These are phyloP conservation scores for Catocala fraxini DNA, from an alignment of 2,888 invertebrate genomes.

Conservation along the genomic window DNA sequence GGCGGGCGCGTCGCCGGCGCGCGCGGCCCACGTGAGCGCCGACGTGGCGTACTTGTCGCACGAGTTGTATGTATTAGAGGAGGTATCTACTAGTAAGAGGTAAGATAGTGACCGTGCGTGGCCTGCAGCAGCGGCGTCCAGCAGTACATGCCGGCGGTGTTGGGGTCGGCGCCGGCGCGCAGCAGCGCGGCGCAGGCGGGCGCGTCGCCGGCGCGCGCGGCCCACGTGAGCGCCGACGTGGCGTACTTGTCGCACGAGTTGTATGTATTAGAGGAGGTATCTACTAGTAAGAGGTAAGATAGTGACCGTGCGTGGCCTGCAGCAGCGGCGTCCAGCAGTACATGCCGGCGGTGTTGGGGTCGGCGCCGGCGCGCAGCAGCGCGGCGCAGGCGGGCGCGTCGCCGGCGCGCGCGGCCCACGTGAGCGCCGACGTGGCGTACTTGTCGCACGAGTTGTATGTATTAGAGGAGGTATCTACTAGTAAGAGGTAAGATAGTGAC, in stretches of 20 bases:
- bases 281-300: too few relatives aligned
- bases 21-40: slow-evolving; percentile 98
- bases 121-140: slow-evolving; percentile 97
- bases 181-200: slow-evolving; percentile 94
- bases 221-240: slow-evolving; percentile 99
- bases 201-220: slow-evolving; percentile 95
- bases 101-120: slow-evolving; percentile 84
- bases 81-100: too few relatives aligned
- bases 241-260: too few relatives aligned
- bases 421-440: too few relatives aligned
- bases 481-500: slow-evolving; percentile 52
- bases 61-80: slow-evolving; percentile 87
- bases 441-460: too few relatives aligned
- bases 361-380: too few relatives aligned
- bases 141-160: slow-evolving; percentile 98
- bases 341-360: slow-evolving; percentile 95
- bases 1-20: slow-evolving; percentile 95
- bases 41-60: slow-evolving; percentile 99
- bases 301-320: too few relatives aligned
- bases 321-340: slow-evolving; percentile 98
- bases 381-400: too few relatives aligned
- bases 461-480: too few relatives aligned
- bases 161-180: slow-evolving; percentile 95
- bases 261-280: too few relatives aligned
- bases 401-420: too few relatives aligned